These are phyloP conservation scores for Neodiprion fabricii DNA, from an alignment of 1,140 invertebrate genomes.

Conservation along the genomic window DNA sequence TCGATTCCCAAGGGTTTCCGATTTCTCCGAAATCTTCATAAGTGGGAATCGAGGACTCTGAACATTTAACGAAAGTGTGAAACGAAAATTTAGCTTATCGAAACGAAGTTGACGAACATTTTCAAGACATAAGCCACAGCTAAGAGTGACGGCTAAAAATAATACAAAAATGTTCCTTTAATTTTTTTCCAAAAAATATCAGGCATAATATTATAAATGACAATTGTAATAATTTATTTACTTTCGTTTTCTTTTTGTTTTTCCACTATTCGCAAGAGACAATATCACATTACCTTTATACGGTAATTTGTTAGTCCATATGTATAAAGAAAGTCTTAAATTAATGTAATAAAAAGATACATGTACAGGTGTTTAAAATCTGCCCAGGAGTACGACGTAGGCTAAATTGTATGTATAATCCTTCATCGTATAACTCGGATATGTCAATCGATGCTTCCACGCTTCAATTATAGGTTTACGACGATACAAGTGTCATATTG, in stretches of 20 bases:
- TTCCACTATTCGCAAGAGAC: background rate
- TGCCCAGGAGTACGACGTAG: too few species aligned
- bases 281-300: conserved; percentile 6
- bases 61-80: background rate
- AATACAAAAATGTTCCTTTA: too few species aligned
- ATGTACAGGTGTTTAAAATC: too few species aligned
- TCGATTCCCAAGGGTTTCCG: conserved; percentile 14
- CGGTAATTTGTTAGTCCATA: background rate
- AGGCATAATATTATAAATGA: background rate
- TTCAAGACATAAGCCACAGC: too few species aligned
- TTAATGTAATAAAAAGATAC: background rate
- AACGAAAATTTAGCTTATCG: too few species aligned
- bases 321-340: background rate
- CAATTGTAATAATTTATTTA: background rate
- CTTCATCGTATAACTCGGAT: too few species aligned
- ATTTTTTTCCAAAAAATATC: too few species aligned
- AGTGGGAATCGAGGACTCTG: background rate
- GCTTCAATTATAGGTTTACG: background rate
- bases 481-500: too few species aligned
- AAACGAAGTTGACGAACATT: too few species aligned
- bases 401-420: too few species aligned
- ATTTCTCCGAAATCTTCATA: conserved; percentile 13
- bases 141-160: too few species aligned
- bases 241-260: too few species aligned
- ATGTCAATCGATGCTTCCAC: background rate